A percentile compares a stretch with the other conserved stretches of the same genome.
Conservation (phyloP, 2,888 invertebrate genomes). For the Dendrolimus pini region DNA sequence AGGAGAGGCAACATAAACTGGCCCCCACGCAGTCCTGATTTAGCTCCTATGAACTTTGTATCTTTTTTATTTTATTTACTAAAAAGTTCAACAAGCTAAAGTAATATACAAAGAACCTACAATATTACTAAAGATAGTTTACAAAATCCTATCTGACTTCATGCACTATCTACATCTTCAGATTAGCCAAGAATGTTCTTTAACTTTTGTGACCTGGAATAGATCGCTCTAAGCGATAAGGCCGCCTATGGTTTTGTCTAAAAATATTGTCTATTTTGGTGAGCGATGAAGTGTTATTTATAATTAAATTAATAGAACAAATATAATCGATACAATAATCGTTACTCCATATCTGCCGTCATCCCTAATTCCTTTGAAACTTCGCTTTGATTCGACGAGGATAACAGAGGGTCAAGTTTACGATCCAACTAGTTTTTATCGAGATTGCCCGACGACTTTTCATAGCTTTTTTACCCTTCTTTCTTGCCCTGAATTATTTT, state of each 20-base stretch:
- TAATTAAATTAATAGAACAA: neutral
- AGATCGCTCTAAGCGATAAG: neutral
- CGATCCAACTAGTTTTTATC: conserved; percentile 63
- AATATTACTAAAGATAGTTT: too few relatives aligned
- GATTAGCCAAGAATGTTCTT: neutral
- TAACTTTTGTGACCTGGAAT: neutral
- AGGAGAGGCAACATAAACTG: too few relatives aligned
- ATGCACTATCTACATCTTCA: too few relatives aligned
- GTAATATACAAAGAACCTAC: too few relatives aligned
- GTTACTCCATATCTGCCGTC: conserved; percentile 1
- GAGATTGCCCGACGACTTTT: conserved; percentile 57
- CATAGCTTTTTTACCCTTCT: conserved; percentile 50
- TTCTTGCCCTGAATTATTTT: conserved; percentile 57
- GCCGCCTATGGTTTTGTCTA: neutral
- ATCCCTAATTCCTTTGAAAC: conserved; percentile 24
- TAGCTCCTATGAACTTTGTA: too few relatives aligned
- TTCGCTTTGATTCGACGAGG: conserved; percentile 54
- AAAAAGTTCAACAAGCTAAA: too few relatives aligned
- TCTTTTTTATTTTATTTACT: too few relatives aligned
- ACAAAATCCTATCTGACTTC: too few relatives aligned
- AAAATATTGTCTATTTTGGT: neutral
- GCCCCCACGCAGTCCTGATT: too few relatives aligned
- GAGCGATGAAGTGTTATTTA: neutral
- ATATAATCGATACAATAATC: neutral
- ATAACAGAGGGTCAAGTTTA: conserved; percentile 66